Evolutionary conservation across 2,113 vertebrate genomes (phyloP).

Genomic region (Chaenocephalus aceratus): DNA sequence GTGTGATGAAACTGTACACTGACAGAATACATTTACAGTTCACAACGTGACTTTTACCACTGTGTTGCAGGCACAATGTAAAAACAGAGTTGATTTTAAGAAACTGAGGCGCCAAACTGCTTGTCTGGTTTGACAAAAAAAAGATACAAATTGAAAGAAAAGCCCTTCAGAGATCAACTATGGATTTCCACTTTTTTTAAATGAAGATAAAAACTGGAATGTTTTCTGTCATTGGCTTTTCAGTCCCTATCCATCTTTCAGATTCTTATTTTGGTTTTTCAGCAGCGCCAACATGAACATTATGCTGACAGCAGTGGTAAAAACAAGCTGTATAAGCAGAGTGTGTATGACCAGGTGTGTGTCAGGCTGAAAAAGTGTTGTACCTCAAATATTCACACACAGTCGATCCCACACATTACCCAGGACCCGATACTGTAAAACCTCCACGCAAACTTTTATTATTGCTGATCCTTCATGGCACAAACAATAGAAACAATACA

Average conservation of each 20-base stretch:
- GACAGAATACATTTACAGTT: constrained; percentile 37
- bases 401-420: constrained; percentile 11
- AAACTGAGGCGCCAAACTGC: constrained; percentile 15
- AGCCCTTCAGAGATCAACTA: constrained; percentile 21
- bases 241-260: constrained; percentile 11
- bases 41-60: constrained; percentile 46
- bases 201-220: constrained; percentile 52
- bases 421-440: constrained; percentile 38
- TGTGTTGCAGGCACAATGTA: constrained; percentile 53
- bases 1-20: constrained; percentile 24
- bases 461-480: constrained; percentile 92
- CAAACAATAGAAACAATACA: constrained; percentile 85
- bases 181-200: constrained; percentile 40
- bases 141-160: constrained; percentile 15
- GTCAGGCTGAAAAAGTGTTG: constrained; percentile 2
- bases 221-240: constrained; percentile 51
- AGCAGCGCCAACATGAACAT: constrained; percentile 37
- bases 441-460: constrained; percentile 75
- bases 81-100: background rate
- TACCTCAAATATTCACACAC: constrained; percentile 44
- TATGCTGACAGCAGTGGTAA: constrained; percentile 51
- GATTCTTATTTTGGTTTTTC: constrained; percentile 52
- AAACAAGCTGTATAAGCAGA: constrained; percentile 23
- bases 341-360: background rate
- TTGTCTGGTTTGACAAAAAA: background rate